These are phyloP conservation scores for Lordiphosa clarofinis DNA, from an alignment of 1,140 invertebrate species.

Conservation along the genomic window DNA sequence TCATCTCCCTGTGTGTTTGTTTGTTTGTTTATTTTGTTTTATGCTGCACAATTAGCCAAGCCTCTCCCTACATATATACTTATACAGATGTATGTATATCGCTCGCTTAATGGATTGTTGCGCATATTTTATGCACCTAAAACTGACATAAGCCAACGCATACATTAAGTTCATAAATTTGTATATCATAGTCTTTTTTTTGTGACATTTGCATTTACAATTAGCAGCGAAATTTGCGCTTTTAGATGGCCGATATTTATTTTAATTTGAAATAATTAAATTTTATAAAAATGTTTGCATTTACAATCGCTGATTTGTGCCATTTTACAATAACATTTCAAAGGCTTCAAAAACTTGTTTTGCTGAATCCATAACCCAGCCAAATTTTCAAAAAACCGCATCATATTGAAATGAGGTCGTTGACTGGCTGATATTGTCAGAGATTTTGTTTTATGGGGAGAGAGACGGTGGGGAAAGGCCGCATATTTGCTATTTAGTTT, in stretches of 20 bases:
- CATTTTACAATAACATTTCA: too few species aligned
- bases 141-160: slow-evolving; percentile 6
- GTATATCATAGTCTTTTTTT: not conserved
- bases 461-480: too few species aligned
- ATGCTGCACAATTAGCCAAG: slow-evolving; percentile 57
- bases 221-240: slow-evolving; percentile 1
- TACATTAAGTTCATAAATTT: not conserved
- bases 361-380: too few species aligned
- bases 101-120: slow-evolving; percentile 25
- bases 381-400: too few species aligned
- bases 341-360: too few species aligned
- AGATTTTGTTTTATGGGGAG: too few species aligned
- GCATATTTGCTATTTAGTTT: too few species aligned
- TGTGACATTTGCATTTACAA: slow-evolving; percentile 13
- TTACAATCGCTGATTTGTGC: too few species aligned
- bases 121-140: slow-evolving; percentile 37
- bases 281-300: too few species aligned
- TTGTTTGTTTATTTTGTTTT: slow-evolving; percentile 49
- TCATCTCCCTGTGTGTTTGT: slow-evolving; percentile 1
- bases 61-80: not conserved
- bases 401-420: too few species aligned
- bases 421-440: too few species aligned
- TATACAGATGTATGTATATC: slow-evolving; percentile 8
- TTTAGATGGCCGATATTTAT: slow-evolving; percentile 7
- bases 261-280: slow-evolving; percentile 7